phyloP scores from a whole-genome alignment of 2,888 invertebrate genomes.

The Andrena fulva region DNA sequence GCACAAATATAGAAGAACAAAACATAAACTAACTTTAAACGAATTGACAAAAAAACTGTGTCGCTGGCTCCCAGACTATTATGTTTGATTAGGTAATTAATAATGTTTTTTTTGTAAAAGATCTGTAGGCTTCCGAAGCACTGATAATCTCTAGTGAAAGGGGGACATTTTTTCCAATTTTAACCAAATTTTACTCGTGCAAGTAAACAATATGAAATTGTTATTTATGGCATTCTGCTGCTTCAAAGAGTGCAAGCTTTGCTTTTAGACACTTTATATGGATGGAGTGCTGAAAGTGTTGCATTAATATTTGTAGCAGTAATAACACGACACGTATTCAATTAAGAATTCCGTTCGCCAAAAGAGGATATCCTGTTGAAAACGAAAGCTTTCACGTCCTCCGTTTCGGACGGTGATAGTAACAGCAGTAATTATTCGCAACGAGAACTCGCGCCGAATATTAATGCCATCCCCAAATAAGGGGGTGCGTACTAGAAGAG shows the following conservation, averaged over 20 bases:
- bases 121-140: too few relatives aligned
- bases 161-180: too few relatives aligned
- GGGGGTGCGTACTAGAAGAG: neutral
- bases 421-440: slow-evolving; percentile 33
- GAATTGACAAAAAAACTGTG: too few relatives aligned
- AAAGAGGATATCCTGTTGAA: slow-evolving; percentile 50
- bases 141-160: too few relatives aligned
- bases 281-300: neutral
- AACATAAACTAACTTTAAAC: too few relatives aligned
- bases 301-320: neutral
- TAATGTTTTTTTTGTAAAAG: too few relatives aligned
- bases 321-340: neutral
- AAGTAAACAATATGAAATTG: neutral
- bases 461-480: slow-evolving; percentile 9
- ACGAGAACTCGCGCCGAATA: slow-evolving; percentile 27
- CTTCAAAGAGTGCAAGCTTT: neutral
- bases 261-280: neutral
- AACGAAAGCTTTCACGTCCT: slow-evolving; percentile 33
- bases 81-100: too few relatives aligned
- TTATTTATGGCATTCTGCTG: neutral
- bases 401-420: slow-evolving; percentile 22
- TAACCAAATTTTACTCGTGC: too few relatives aligned
- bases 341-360: slow-evolving; percentile 29
- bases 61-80: too few relatives aligned
- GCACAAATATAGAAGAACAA: too few relatives aligned